phyloP scores from a whole-genome alignment of 2,113 vertebrate species.

The Ifrita kowaldi region DNA sequence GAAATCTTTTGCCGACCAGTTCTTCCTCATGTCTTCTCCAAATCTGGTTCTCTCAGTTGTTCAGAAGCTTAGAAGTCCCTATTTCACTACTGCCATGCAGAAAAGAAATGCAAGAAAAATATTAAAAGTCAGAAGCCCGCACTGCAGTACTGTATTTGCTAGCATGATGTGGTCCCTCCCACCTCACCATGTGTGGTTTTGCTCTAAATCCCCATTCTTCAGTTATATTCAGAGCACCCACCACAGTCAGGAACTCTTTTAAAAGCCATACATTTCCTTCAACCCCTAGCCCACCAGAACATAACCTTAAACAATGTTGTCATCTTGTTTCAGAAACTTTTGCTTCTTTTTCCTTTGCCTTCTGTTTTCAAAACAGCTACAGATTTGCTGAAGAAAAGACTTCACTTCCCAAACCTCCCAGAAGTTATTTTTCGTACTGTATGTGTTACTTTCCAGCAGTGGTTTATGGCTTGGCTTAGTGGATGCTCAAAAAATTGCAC shows the following conservation, averaged over 20 bases:
- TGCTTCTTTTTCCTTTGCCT: background rate
- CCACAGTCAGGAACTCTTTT: background rate
- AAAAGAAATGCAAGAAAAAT: slow-evolving; percentile 81
- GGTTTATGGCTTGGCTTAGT: slow-evolving; percentile 19
- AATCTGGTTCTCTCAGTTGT: slow-evolving; percentile 77
- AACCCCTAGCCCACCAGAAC: background rate
- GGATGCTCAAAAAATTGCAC: background rate
- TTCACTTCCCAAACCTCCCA: background rate
- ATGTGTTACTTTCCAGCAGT: background rate
- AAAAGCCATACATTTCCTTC: background rate
- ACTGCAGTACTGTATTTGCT: slow-evolving; percentile 63
- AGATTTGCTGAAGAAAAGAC: background rate
- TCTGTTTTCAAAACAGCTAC: background rate
- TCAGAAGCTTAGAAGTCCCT: slow-evolving; percentile 79
- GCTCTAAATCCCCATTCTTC: slow-evolving; percentile 10
- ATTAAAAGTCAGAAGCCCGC: slow-evolving; percentile 69
- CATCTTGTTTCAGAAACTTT: background rate
- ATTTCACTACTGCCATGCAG: slow-evolving; percentile 80
- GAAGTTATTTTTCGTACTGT: background rate
- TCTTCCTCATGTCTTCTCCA: slow-evolving; percentile 78
- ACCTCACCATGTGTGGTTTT: slow-evolving; percentile 33
- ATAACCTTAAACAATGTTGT: background rate
- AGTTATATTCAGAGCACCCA: background rate
- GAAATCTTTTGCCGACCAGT: slow-evolving; percentile 74
- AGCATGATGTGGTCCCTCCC: slow-evolving; percentile 57